phyloP scores from a whole-genome alignment of 1,140 invertebrate species.

The Mamestra configurata region DNA sequence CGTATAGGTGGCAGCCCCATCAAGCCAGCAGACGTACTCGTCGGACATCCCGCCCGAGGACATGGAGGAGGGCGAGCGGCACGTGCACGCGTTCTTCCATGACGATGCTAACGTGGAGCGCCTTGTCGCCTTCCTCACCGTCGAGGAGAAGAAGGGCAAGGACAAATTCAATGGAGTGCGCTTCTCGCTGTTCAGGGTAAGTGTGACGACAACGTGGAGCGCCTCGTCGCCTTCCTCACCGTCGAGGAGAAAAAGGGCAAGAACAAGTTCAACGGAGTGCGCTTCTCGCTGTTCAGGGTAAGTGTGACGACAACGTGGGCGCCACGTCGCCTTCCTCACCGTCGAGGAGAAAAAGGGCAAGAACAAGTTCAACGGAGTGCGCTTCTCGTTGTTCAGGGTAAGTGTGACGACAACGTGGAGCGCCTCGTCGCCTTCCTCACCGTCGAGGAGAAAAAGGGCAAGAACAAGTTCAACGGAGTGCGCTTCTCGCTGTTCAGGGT shows the following conservation, averaged over 20 bases:
- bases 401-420: conserved; percentile 89
- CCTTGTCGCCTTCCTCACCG: conserved; percentile 92
- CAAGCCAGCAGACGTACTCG: conserved; percentile 68
- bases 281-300: conserved; percentile 93
- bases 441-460: conserved; percentile 95
- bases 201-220: conserved; percentile 89
- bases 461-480: conserved; percentile 92
- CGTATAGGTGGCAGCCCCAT: conserved; percentile 70
- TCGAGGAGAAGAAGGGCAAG: conserved; percentile 96
- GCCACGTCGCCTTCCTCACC: conserved; percentile 92
- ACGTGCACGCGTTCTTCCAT: conserved; percentile 92
- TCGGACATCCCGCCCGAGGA: conserved; percentile 76
- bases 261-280: conserved; percentile 92
- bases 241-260: conserved; percentile 96
- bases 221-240: conserved; percentile 92
- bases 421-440: conserved; percentile 93
- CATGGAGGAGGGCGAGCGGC: conserved; percentile 89
- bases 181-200: conserved; percentile 92
- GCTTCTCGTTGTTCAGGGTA: conserved; percentile 93
- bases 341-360: conserved; percentile 96
- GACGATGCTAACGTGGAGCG: conserved; percentile 91
- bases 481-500: conserved; percentile 93
- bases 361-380: conserved; percentile 92
- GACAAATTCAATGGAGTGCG: conserved; percentile 92
- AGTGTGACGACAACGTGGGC: conserved; percentile 89